Conservation (phyloP, 2,113 vertebrate genomes). For the Pangasianodon gigas region DNA sequence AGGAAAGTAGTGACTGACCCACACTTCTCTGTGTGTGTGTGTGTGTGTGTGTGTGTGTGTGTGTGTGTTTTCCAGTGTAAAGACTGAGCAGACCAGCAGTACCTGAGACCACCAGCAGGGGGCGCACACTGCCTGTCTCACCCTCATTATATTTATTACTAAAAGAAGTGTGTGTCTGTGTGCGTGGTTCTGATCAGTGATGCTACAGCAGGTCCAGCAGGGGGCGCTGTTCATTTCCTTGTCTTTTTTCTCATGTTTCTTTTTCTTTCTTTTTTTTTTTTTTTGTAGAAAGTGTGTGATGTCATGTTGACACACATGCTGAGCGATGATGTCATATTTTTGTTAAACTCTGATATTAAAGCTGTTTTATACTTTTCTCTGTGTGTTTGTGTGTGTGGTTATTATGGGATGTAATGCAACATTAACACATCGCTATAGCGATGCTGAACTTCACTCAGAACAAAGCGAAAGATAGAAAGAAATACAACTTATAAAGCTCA, state of each 20-base stretch:
- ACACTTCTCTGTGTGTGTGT: background rate
- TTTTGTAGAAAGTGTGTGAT: conserved; percentile 30
- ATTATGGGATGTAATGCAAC: background rate
- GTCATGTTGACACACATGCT: background rate
- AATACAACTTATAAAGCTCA: background rate
- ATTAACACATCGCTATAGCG: background rate
- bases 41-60: background rate
- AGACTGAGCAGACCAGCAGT: conserved; percentile 86
- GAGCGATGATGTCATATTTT: conserved; percentile 13
- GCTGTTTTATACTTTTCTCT: conserved; percentile 32
- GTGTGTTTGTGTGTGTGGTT: background rate
- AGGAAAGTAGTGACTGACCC: background rate
- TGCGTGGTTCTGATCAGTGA: background rate
- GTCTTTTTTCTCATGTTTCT: background rate
- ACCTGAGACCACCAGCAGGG: conserved; percentile 69
- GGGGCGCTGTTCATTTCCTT: background rate
- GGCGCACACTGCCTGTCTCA: background rate
- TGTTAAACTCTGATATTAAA: conserved; percentile 48
- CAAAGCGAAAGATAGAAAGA: background rate
- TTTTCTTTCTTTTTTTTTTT: conserved; percentile 59
- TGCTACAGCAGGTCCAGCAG: conserved; percentile 39
- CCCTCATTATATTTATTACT: conserved; percentile 19
- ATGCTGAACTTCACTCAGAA: background rate
- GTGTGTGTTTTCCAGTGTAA: conserved; percentile 74
- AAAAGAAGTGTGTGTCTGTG: background rate